Evolutionary conservation across 2,797 vertebrate genomes (phyloP).

Genomic region (Manis javanica): DNA sequence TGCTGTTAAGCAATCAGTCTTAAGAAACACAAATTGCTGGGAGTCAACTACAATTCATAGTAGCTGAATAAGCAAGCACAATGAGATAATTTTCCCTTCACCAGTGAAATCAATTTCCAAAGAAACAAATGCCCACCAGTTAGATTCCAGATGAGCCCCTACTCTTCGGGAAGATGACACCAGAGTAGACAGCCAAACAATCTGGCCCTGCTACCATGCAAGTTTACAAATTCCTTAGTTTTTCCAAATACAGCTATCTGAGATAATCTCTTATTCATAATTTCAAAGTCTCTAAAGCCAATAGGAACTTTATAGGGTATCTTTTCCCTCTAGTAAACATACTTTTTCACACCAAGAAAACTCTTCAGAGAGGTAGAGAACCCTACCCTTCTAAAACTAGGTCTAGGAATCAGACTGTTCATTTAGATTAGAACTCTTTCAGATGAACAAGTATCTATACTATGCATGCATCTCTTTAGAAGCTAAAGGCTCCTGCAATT

Average conservation of each 20-base stretch:
- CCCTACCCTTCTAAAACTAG: neutral
- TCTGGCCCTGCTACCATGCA: neutral
- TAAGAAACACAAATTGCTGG: neutral
- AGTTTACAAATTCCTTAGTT: neutral
- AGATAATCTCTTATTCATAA: neutral
- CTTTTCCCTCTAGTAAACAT: neutral
- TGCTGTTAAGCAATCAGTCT: neutral
- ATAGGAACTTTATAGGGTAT: accelerated
- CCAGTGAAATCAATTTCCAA: neutral
- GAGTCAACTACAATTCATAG: neutral
- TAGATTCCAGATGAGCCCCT: neutral
- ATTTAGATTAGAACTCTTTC: neutral
- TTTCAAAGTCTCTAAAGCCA: neutral
- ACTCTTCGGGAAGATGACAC: neutral
- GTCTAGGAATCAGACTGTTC: neutral
- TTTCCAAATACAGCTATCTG: neutral
- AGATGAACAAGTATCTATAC: neutral
- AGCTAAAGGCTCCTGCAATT: neutral
- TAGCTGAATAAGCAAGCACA: neutral
- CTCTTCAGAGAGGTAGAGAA: neutral
- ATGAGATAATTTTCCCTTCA: neutral
- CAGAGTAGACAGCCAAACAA: neutral
- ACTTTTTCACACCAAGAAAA: neutral
- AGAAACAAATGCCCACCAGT: neutral
- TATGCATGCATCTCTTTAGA: neutral